phyloP scores from a whole-genome alignment of 2,797 vertebrate genomes.

The Bryconaethiops microstoma region DNA sequence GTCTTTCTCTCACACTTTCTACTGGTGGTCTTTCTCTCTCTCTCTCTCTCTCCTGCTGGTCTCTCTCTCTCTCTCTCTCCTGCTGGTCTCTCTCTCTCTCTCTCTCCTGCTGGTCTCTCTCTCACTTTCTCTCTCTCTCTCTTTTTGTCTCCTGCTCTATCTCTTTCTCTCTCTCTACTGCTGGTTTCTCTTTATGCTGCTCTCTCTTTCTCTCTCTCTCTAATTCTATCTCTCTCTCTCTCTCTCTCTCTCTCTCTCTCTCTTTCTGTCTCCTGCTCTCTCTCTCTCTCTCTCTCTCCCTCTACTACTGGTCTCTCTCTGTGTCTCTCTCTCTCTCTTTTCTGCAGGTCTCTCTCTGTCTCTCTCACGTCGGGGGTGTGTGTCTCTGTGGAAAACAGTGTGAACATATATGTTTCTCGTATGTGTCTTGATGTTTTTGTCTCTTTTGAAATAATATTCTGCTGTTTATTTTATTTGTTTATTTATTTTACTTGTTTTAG shows the following conservation, averaged over 20 bases:
- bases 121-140: background rate
- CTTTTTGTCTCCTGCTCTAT: no score
- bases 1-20: no score
- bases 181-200: no score
- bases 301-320: no score
- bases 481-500: conserved; percentile 78
- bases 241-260: background rate
- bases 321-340: background rate
- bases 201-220: background rate
- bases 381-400: conserved; percentile 13
- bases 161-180: no score
- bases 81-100: background rate
- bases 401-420: background rate
- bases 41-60: no score
- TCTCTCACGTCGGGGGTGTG: conserved; percentile 22
- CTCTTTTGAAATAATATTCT: background rate
- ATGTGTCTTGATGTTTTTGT: conserved; percentile 12
- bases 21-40: background rate
- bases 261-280: background rate
- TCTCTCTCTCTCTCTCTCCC: no score
- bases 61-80: background rate
- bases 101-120: background rate
- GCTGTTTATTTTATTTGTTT: conserved; percentile 34
- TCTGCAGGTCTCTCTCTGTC: background rate
- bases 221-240: no score